Evolutionary conservation across 1,140 invertebrate genomes (phyloP).

Genomic region (Paraescarpia echinospica): DNA sequence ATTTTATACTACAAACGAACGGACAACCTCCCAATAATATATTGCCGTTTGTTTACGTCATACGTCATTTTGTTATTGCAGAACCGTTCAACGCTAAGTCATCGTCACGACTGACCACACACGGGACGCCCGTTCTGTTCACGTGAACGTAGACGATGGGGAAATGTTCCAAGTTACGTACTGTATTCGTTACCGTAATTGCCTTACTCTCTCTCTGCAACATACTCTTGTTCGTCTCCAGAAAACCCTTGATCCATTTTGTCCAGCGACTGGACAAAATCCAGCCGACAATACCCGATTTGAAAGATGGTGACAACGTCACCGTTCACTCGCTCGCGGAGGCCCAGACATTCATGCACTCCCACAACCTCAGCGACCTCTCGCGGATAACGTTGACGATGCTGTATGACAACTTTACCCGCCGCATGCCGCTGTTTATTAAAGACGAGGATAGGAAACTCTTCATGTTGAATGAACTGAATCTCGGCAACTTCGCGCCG

Average conservation of each 20-base stretch:
- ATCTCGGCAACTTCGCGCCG: not conserved
- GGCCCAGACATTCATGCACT: not conserved
- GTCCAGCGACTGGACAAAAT: not conserved
- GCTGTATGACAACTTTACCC: not conserved
- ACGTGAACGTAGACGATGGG: not conserved
- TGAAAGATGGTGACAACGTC: not conserved
- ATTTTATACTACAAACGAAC: no score
- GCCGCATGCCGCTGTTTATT: not conserved
- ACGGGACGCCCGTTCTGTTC: not conserved
- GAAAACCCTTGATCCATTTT: not conserved
- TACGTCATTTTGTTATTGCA: not conserved
- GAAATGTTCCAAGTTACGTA: not conserved
- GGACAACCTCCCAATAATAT: no score
- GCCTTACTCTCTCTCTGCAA: not conserved
- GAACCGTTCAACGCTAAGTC: not conserved
- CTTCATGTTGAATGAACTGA: not conserved
- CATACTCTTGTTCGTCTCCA: not conserved
- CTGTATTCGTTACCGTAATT: not conserved
- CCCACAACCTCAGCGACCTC: not conserved
- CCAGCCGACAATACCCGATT: no score
- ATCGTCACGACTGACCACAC: not conserved
- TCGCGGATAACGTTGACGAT: not conserved
- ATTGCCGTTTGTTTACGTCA: no score
- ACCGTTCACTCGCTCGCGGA: not conserved
- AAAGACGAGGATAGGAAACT: not conserved